A percentile compares a stretch with the other conserved stretches of the same genome.
These are phyloP conservation scores for Leptinotarsa juncta DNA, from an alignment of 2,888 invertebrate species.

Conservation along the genomic window DNA sequence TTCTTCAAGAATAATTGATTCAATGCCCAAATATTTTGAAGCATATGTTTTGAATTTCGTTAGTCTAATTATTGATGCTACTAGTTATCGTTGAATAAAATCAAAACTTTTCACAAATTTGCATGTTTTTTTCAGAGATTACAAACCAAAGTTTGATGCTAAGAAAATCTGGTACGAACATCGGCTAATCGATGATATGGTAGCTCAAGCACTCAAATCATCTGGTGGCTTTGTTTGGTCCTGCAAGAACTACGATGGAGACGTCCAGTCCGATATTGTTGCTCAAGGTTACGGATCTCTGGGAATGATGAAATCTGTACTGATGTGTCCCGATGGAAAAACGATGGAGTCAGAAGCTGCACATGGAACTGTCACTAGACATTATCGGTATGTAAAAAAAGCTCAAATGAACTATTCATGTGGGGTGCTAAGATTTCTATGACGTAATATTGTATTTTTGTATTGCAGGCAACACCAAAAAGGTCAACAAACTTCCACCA, in stretches of 20 bases:
- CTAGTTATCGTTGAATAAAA: too few species aligned
- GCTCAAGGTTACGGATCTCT: slow-evolving; percentile 85
- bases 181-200: slow-evolving; percentile 92
- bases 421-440: background rate
- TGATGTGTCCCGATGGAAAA: slow-evolving; percentile 89
- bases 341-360: slow-evolving; percentile 93
- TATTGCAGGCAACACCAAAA: slow-evolving; percentile 82
- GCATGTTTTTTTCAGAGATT: slow-evolving; percentile 68
- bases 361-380: slow-evolving; percentile 91
- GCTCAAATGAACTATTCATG: too few species aligned
- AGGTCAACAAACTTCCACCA: slow-evolving; percentile 88
- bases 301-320: slow-evolving; percentile 91
- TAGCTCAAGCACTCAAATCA: slow-evolving; percentile 86
- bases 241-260: slow-evolving; percentile 94
- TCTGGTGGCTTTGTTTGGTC: slow-evolving; percentile 91
- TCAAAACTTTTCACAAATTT: too few species aligned
- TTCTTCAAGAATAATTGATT: too few species aligned
- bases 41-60: too few species aligned
- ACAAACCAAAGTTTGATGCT: slow-evolving; percentile 80
- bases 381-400: slow-evolving; percentile 72
- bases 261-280: slow-evolving; percentile 90
- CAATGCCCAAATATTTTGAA: too few species aligned
- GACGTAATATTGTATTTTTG: background rate
- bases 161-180: slow-evolving; percentile 92
- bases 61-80: too few species aligned